phyloP scores from a whole-genome alignment of 2,797 vertebrate species.

The Platyrinchus mystaceus region DNA sequence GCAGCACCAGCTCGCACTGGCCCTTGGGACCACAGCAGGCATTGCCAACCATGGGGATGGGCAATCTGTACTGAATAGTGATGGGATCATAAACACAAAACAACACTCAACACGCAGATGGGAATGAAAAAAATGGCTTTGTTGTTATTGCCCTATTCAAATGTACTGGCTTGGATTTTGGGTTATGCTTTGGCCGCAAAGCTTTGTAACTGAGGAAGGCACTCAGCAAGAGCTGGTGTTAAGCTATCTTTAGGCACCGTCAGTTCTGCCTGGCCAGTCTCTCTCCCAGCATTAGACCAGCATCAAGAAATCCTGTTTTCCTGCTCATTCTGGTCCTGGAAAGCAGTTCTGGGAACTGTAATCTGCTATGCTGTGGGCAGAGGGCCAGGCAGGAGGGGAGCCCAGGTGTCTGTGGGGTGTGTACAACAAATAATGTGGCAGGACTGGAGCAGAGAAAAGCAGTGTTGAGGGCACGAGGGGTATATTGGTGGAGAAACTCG shows the following conservation, averaged over 20 bases:
- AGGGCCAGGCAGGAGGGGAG: not conserved
- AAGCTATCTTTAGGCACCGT: not conserved
- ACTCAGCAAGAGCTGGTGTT: not conserved
- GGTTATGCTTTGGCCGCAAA: not conserved
- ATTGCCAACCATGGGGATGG: fast-evolving
- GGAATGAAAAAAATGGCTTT: not conserved
- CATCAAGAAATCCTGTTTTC: not conserved
- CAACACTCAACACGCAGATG: not conserved
- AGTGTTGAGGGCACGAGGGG: fast-evolving
- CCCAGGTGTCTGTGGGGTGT: fast-evolving
- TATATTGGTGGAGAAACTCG: fast-evolving
- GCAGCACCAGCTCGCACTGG: fast-evolving
- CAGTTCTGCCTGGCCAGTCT: not conserved
- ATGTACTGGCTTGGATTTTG: not conserved
- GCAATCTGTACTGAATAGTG: fast-evolving
- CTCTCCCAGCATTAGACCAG: not conserved
- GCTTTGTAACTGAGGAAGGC: not conserved
- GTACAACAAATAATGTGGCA: fast-evolving
- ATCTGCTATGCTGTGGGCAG: fast-evolving
- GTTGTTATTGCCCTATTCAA: not conserved
- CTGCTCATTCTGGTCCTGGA: not conserved
- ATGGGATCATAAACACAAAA: not conserved
- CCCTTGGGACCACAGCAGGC: not conserved
- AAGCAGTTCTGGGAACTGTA: not conserved
- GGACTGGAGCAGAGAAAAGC: not conserved